Percentiles rank a stretch among this genome's conserved stretches.
Evolutionary conservation across 2,113 vertebrate genomes (phyloP).

Genomic region (Bubo bubo): DNA sequence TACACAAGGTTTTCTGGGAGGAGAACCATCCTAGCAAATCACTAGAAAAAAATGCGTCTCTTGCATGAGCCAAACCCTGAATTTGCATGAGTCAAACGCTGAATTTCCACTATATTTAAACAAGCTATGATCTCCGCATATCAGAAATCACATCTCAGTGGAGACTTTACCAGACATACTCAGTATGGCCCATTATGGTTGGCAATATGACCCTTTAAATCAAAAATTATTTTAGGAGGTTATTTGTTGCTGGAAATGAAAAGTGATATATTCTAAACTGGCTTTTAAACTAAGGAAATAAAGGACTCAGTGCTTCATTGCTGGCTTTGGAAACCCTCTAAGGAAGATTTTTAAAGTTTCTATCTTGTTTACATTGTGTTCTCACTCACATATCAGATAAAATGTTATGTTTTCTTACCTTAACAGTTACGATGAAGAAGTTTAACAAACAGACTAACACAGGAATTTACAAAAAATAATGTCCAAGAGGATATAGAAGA

Average conservation of each 20-base stretch:
- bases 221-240: background rate
- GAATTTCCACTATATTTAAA: background rate
- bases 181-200: background rate
- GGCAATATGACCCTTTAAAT: background rate
- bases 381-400: background rate
- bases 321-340: background rate
- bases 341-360: conserved; percentile 24
- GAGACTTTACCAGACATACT: background rate
- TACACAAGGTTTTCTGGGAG: background rate
- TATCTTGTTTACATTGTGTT: conserved; percentile 3
- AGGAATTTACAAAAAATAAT: background rate
- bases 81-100: background rate
- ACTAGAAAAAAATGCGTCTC: fast-evolving
- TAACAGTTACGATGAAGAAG: conserved; percentile 19
- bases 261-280: background rate
- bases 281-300: conserved; percentile 14
- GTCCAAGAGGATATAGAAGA: background rate
- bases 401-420: conserved; percentile 34
- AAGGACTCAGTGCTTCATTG: background rate
- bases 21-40: background rate
- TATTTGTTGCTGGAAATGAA: background rate
- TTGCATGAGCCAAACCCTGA: background rate
- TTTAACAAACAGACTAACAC: conserved; percentile 9
- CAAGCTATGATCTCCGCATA: background rate
- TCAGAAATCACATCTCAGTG: background rate